Evolutionary conservation across 2,113 vertebrate genomes (phyloP), one percentile per base, ranked within the genome.

Genomic region (Oophaga pumilio): DNA sequence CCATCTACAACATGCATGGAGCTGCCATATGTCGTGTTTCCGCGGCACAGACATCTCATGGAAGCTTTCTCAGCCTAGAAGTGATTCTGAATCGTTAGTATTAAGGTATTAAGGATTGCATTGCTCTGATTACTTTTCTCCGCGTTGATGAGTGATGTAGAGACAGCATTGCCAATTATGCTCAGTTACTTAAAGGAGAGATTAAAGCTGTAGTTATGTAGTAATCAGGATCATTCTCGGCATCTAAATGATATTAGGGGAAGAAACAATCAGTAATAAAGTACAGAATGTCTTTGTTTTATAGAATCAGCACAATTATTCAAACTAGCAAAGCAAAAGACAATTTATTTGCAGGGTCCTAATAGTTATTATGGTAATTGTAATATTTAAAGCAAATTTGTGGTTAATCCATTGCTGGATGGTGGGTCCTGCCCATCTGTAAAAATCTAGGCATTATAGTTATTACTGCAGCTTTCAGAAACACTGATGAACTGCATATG

Each of bases 131-230:
- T 50, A 66, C 80, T 49, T 6, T 66, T 49, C 60, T 62, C 60
- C 22, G 18, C 56, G 64, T 8, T 2, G 33, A 68, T 84, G 82
- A 84, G 17, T 73, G 52, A 73, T 73, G 24, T 57, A 71, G 71
- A 49, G 13, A 84, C 60, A 56, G 50, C 26, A 71, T 17, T 73
- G 66, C 50, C 50, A 71, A 53, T 84, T 68, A 84, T 56, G 50
- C 50, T 56, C 68, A 53, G n/a, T 84, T 73, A 84, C 82, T 84
- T 71, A 84, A 84, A 52, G 68, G 82, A 56, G 24, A 84, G 82
- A 84, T 71, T 57, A 73, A 71, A 57, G 73, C 49, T 28, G n/a
- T 28, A 59, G 77, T 80, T 33, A 80, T 28, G 26, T 59, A 80
- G 49, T 73, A 52, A 84, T 73, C 68, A 84, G 82, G 14, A 69